Evolutionary conservation across 2,113 vertebrate species (phyloP), one percentile per base, ranked within the genome.

Genomic region (Myiopsitta monachus): DNA sequence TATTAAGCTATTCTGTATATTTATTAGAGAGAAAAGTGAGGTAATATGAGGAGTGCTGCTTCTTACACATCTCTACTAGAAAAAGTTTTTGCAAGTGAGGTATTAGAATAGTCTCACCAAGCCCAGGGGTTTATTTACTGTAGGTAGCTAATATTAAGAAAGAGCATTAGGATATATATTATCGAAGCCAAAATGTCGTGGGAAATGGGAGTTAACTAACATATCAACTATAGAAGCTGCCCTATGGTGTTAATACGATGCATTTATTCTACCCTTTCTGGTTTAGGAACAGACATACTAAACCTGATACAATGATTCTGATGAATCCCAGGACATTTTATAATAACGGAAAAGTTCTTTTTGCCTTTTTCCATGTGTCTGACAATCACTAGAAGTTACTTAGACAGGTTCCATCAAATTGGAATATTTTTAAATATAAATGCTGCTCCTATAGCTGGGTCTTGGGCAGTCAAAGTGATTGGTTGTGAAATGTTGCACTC

Each of bases 371-470:
- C 19, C 16, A 8, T 2, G 15, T 69, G 28, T n/a, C 76, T 95
- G 92, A 87, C 36, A 86, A 70, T 81, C 69, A 68, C 22, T 44
- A 54, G 31, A 74, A 78, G 55, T 81, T 92, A 46, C 82, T 74
- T 46, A 80, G 83, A 52, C 33, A 0, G 7, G 17, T 88, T 95
- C 8, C 15, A 78, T 90, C 74, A 75, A 75, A 94, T 17, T 72
- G 73, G 74, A 87, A 66, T 90, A 52, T 69, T 84, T 93, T 95
- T 11, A 67, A 88, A 90, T 92, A 72, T 44, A 90, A 88, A 78
- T 81, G 47, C 72, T 90, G 61, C 72, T 88, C 47, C 47, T 5
- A 0, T 76, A 84, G 49, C 66, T 88, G 69, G 31, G n/a, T 90
- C 77, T 88, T 14, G 11, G 72, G 33, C 63, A 66, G 51, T n/a